Percentiles rank a stretch among this genome's conserved stretches.
phyloP scores from a whole-genome alignment of 2,113 vertebrate species.

The Egretta garzetta region DNA sequence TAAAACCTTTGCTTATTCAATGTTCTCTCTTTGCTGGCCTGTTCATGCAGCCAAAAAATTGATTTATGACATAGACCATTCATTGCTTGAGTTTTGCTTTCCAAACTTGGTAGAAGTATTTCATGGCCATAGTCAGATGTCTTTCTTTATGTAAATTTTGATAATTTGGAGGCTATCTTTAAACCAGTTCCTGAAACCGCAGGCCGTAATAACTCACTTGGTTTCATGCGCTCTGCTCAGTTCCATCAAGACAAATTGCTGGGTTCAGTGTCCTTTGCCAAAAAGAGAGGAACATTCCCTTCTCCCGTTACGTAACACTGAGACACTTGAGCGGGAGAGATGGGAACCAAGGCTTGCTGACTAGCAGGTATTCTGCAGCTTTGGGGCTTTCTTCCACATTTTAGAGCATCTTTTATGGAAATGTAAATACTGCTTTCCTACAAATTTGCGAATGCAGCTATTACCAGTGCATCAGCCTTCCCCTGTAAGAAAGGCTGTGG shows the following conservation, averaged over 20 bases:
- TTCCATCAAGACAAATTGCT: conserved; percentile 40
- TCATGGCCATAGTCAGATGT: conserved; percentile 56
- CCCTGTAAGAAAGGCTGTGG: not conserved
- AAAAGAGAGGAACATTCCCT: conserved; percentile 57
- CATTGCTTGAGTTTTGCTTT: conserved; percentile 64
- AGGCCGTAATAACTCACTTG: conserved; percentile 44
- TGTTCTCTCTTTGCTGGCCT: conserved; percentile 52
- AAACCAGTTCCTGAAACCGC: conserved; percentile 57
- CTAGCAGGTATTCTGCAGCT: conserved; percentile 35
- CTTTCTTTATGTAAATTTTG: conserved; percentile 72
- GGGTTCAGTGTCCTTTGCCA: conserved; percentile 24
- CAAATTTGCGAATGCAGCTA: not conserved
- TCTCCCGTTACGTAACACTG: conserved; percentile 57
- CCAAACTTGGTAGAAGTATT: conserved; percentile 73
- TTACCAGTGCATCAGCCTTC: not conserved
- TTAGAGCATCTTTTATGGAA: not conserved
- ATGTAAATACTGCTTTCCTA: not conserved
- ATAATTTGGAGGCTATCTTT: conserved; percentile 72
- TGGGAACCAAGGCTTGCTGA: not conserved
- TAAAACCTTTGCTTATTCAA: conserved; percentile 70
- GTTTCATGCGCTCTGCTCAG: conserved; percentile 18
- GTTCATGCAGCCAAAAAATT: conserved; percentile 61
- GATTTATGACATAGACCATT: conserved; percentile 67
- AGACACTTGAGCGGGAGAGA: not conserved
- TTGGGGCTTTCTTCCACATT: not conserved